Conservation (phyloP, 2,797 vertebrate genomes). For the Ammospiza maritima region DNA sequence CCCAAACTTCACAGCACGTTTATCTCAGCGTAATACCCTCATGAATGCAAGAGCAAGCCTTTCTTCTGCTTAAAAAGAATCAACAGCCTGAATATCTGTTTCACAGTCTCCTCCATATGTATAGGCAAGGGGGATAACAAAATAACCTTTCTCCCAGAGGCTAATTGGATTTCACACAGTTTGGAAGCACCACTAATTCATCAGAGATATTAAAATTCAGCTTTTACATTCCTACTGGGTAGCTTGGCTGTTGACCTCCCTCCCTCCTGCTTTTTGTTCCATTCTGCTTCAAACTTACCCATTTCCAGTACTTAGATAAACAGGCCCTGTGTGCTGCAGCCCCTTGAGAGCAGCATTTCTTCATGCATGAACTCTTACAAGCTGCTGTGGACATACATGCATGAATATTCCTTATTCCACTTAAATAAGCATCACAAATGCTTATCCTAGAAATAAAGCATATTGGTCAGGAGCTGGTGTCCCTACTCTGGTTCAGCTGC, state of each 20-base stretch:
- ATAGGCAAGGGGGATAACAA: constrained; percentile 17
- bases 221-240: constrained; percentile 26
- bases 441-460: not conserved
- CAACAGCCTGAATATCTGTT: constrained; percentile 24
- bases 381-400: not conserved
- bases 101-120: not conserved
- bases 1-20: not conserved
- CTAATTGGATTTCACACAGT: constrained; percentile 71
- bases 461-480: not conserved
- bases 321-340: not conserved
- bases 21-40: not conserved
- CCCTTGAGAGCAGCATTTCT: not conserved
- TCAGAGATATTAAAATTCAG: constrained; percentile 49
- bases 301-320: constrained; percentile 1
- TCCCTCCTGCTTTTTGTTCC: not conserved
- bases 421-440: constrained; percentile 4
- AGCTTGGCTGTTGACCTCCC: constrained; percentile 29
- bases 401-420: not conserved
- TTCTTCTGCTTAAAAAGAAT: constrained; percentile 43
- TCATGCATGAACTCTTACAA: not conserved
- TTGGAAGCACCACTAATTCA: constrained; percentile 51
- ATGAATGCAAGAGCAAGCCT: constrained; percentile 29
- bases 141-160: constrained; percentile 62
- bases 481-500: not conserved
- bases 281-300: not conserved